Base-by-base conservation (phyloP, 2,113 vertebrate species). In the Gobio gobio region DNA sequence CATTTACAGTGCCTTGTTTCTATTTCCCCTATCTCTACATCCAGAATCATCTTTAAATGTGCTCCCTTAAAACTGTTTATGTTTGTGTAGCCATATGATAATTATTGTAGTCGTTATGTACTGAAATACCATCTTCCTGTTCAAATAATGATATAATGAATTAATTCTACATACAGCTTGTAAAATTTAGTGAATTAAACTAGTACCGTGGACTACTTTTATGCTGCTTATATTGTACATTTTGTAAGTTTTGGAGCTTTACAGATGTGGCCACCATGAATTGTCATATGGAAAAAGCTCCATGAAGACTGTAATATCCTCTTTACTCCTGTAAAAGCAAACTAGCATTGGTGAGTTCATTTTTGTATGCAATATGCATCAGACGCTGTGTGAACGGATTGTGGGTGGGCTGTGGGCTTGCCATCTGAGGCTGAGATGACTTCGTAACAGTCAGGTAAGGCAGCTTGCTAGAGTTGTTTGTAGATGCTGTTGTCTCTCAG, bases 301-400 rank as follows among this genome's bases (percentile, higher is more conserved):
- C 16, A 10, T 68, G 29, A 36, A 36, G 4, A 47, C 40, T 47
- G 22, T 47, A 73, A 73, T 73, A 47, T 73, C 70, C 7, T 6
- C 43, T 74, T 74, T 74, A 49, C n/a, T 24, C 70, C 10, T 47
- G 4, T 10, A 47, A 73, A 73, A 12, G 13, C 43, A 73, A 29
- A 4, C 66, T 66, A 68, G 20, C 22, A 45, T 1, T 3, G 22
- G 22, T 22, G 43, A 74, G 43, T 26, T 26, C 5, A 49, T 74
- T 74, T 74, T 24, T 47, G 40, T 14, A 47, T 74, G 70, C n/a
- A 74, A 8, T 47, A 74, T 74, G 70, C 70, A 74, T 74, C 70
- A 74, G 70, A 47, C 3, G 10, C n/a, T 26, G 70, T 74, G 40
- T 16, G 40, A 47, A 74, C 12, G 6, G 43, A 16, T 43, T 74